Percentiles rank a stretch among this genome's conserved stretches.
These are phyloP conservation scores for Tonatia bakeri DNA, from an alignment of 2,113 vertebrate genomes.

Conservation along the genomic window DNA sequence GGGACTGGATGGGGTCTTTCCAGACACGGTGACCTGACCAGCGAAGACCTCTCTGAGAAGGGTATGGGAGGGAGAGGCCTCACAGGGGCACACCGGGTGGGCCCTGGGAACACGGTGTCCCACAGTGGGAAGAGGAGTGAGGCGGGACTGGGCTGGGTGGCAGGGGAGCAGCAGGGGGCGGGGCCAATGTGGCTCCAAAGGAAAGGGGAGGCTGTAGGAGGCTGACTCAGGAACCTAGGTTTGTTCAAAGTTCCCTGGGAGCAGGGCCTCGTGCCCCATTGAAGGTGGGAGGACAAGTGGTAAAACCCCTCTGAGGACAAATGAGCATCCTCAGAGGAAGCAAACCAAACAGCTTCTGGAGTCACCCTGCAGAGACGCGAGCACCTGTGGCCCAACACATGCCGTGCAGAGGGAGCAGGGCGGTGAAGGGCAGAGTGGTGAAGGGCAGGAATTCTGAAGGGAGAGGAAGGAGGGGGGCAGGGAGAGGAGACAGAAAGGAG, in stretches of 20 bases:
- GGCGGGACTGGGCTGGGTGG: not conserved
- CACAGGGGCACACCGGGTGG: fast-evolving
- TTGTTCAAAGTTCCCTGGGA: not conserved
- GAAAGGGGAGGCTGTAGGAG: too few relatives aligned
- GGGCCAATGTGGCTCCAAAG: not conserved
- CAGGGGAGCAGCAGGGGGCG: fast-evolving
- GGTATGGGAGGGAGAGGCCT: too few relatives aligned
- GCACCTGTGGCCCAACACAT: not conserved
- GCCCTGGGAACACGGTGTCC: not conserved
- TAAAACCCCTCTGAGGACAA: not conserved
- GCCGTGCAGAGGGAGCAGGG: too few relatives aligned
- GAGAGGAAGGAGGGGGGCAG: fast-evolving
- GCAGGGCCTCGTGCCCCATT: not conserved
- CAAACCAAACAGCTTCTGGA: not conserved
- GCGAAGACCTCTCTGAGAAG: not conserved
- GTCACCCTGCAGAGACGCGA: not conserved
- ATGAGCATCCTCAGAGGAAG: not conserved
- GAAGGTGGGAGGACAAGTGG: not conserved
- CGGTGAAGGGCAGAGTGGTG: not conserved
- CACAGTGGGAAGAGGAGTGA: not conserved
- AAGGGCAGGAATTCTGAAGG: not conserved
- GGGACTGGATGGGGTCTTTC: too few relatives aligned
- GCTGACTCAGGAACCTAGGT: not conserved
- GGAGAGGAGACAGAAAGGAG: not conserved
- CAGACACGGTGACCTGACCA: fast-evolving